A percentile compares a stretch with the other conserved stretches of the same genome.
Conservation (phyloP, 2,797 vertebrate species). For the Hippopotamyrus pictus region DNA sequence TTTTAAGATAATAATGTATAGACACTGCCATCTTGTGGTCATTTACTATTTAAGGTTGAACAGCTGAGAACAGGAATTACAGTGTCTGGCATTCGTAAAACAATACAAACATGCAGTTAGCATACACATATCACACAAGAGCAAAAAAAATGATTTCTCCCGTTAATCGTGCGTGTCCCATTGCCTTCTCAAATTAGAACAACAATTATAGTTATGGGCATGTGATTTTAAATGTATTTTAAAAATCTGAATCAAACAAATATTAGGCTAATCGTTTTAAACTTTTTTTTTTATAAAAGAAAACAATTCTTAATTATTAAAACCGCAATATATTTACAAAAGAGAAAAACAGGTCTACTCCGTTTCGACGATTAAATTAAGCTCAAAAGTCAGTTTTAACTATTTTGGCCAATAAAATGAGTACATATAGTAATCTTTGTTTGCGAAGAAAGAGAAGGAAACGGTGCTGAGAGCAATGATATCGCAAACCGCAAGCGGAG, state of each 20-base stretch:
- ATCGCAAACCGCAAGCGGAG: background rate
- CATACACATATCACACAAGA: background rate
- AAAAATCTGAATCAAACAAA: background rate
- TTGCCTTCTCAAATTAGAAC: background rate
- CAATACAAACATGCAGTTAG: background rate
- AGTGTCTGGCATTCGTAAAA: background rate
- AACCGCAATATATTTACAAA: background rate
- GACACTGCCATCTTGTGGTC: constrained; percentile 18
- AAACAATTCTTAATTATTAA: background rate
- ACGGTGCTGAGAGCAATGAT: background rate
- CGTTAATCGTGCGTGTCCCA: background rate
- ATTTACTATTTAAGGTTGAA: background rate
- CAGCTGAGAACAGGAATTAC: background rate
- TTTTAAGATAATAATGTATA: background rate
- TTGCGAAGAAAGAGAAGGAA: background rate
- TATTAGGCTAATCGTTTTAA: background rate
- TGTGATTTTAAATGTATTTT: background rate
- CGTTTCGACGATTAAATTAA: background rate
- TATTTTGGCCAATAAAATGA: background rate
- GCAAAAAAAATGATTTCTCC: background rate
- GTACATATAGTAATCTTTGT: background rate
- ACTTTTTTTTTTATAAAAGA: background rate
- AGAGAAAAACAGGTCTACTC: background rate
- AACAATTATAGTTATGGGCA: background rate
- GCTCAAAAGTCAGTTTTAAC: background rate